Percentiles rank a stretch among this genome's conserved stretches.
phyloP scores from a whole-genome alignment of 2,113 vertebrate genomes.

The Vulpes vulpes region DNA sequence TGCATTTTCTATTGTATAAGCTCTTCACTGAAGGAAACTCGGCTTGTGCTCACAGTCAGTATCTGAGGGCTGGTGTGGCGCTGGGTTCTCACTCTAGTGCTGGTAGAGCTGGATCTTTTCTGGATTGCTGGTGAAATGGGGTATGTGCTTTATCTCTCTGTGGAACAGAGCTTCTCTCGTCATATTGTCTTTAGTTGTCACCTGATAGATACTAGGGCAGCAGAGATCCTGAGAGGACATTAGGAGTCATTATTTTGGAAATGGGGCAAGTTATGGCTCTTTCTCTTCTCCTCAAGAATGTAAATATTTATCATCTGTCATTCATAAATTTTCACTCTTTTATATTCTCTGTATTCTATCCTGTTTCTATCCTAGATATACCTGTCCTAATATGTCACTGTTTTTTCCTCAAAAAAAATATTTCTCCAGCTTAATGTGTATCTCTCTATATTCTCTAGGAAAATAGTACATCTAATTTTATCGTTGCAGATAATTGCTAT shows the following conservation, averaged over 20 bases:
- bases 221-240: not conserved
- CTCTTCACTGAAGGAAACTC: not conserved
- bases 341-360: not conserved
- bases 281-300: not conserved
- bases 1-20: not conserved
- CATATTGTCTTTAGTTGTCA: not conserved
- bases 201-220: not conserved
- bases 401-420: slow-evolving; percentile 10
- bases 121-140: not conserved
- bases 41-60: accelerated
- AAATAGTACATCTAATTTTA: slow-evolving; percentile 26
- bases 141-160: not conserved
- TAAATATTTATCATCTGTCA: not conserved
- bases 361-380: not conserved
- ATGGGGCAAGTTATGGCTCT: not conserved
- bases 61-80: not conserved
- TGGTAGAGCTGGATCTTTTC: not conserved
- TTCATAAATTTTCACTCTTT: not conserved
- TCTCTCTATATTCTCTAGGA: not conserved
- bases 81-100: not conserved
- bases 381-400: not conserved
- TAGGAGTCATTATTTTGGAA: not conserved
- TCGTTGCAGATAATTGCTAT: not conserved
- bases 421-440: not conserved
- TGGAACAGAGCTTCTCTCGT: not conserved